Percentiles rank a stretch among this genome's conserved stretches.
Conservation (phyloP, 2,888 invertebrate genomes). For the Orthonevra nobilis region DNA sequence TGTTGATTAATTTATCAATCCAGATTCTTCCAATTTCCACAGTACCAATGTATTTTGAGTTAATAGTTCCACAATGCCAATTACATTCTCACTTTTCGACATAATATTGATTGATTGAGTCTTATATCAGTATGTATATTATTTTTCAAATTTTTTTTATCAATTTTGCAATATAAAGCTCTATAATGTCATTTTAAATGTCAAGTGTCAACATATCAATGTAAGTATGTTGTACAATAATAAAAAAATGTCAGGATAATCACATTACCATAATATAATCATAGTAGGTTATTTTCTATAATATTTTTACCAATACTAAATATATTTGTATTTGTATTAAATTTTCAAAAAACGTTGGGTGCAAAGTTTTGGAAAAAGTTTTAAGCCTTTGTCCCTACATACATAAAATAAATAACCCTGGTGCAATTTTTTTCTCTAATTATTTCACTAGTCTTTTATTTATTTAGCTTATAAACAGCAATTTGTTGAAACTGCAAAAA, state of each 20-base stretch:
- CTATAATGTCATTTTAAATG: slow-evolving; percentile 9
- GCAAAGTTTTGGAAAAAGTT: slow-evolving; percentile 52
- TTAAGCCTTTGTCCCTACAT: slow-evolving; percentile 21
- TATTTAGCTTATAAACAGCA: slow-evolving; percentile 30
- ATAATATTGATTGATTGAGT: slow-evolving; percentile 25
- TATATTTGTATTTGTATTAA: slow-evolving; percentile 31
- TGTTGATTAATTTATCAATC: no score
- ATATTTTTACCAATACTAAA: slow-evolving; percentile 35
- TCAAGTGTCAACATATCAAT: slow-evolving; percentile 1
- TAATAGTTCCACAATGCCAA: no score
- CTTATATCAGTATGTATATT: slow-evolving; percentile 8
- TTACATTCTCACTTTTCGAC: slow-evolving; percentile 8
- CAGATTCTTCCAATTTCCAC: no score
- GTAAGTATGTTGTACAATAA: slow-evolving; percentile 8
- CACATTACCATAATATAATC: background rate
- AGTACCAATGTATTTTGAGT: no score
- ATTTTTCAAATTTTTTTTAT: slow-evolving; percentile 1
- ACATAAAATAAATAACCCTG: slow-evolving; percentile 49
- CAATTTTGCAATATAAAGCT: slow-evolving; percentile 48
- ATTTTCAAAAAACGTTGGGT: slow-evolving; percentile 52
- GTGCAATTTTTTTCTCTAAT: slow-evolving; percentile 43
- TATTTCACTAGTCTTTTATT: slow-evolving; percentile 41
- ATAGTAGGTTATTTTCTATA: no score
- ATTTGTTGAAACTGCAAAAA: slow-evolving; percentile 35
- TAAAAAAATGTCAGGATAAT: slow-evolving; percentile 3